Percentiles rank a stretch among this genome's conserved stretches.
These are phyloP conservation scores for Hylaeus volcanicus DNA, from an alignment of 1,140 invertebrate species.

Conservation along the genomic window DNA sequence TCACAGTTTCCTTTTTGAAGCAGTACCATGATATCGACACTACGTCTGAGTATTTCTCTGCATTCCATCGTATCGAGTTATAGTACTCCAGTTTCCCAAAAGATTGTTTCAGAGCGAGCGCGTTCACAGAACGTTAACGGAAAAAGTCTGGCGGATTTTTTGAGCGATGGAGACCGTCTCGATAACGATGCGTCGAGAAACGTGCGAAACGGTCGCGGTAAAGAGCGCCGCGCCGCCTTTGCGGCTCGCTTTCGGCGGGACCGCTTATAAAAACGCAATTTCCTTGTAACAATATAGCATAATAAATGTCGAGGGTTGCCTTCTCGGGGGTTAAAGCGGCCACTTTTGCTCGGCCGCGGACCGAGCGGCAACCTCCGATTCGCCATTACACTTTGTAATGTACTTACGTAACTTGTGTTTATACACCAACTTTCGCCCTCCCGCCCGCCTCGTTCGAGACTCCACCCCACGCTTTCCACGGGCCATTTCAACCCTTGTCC, in stretches of 20 bases:
- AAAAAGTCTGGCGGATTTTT: no score
- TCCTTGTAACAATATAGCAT: constrained; percentile 79
- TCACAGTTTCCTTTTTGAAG: no score
- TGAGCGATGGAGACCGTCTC: no score
- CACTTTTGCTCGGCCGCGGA: constrained; percentile 65
- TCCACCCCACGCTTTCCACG: constrained; percentile 35
- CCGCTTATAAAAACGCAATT: constrained; percentile 79
- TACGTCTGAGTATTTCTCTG: no score
- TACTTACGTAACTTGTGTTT: constrained; percentile 81
- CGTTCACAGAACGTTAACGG: no score
- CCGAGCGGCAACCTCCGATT: constrained; percentile 72
- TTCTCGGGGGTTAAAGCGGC: constrained; percentile 64
- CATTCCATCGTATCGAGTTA: no score
- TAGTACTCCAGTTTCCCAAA: no score
- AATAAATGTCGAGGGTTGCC: constrained; percentile 75
- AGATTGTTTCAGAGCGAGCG: no score
- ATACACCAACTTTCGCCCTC: constrained; percentile 78
- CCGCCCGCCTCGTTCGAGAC: constrained; percentile 17
- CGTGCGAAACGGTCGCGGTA: constrained; percentile 19
- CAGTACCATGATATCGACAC: no score
- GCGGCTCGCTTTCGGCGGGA: constrained; percentile 49
- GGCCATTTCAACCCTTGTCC: constrained; percentile 72
- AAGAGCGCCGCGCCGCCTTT: constrained; percentile 29
- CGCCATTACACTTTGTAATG: constrained; percentile 80
- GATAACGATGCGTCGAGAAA: neutral